Base-by-base conservation (phyloP, 2,797 vertebrate species). In the Tapirus indicus region DNA sequence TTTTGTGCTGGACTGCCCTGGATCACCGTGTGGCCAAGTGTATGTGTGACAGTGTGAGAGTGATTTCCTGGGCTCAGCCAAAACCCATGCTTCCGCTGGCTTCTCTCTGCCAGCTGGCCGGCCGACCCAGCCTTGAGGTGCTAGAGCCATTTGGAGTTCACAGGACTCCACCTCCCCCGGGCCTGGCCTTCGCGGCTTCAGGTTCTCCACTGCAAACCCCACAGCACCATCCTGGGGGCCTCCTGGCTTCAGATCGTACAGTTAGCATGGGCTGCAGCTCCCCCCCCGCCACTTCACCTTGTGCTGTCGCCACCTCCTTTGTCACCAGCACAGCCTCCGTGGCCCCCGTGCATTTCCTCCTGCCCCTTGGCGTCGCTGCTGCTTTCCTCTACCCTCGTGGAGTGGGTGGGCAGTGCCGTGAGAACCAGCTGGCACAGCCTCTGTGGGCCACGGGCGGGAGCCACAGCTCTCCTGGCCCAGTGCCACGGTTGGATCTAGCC, bases 41-140 rank as follows among this genome's bases (percentile, higher is more conserved):
- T 29, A 44, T 3, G 0, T 13, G 62, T 49, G 92, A 60, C 54
- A 62, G 52, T 1, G 5, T 25, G 27, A 16, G 86, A 84, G 77
- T 17, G 38, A 49, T 68, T 93, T 95, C 89, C 85, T 23, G 80
- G 74, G 85, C 92, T 58, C 54, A 12, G 86, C 93, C 95, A 20
- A 54, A 77, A 60, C 75, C 72, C 21, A 0, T 12, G 90, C 92
- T 88, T 89, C 87, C 17, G 20, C 6, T 0, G 32, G 84, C 82
- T 32, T 25, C 66, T 54, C 20, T 25, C 35, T 4, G 13, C 85
- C 92, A 49, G 79, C 86, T 25, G 91, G 86, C 82, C 1, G 0
- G 20, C 62, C 7, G 0, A 5, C 60, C 47, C 62, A 18, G 95
- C 85, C 88, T 80, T 1, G 21, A 32, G 91, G 71, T 10, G 12